Evolutionary conservation across 2,797 vertebrate genomes (phyloP), one percentile per base, ranked within the genome.

Genomic region (Aerospiza tachiro): DNA sequence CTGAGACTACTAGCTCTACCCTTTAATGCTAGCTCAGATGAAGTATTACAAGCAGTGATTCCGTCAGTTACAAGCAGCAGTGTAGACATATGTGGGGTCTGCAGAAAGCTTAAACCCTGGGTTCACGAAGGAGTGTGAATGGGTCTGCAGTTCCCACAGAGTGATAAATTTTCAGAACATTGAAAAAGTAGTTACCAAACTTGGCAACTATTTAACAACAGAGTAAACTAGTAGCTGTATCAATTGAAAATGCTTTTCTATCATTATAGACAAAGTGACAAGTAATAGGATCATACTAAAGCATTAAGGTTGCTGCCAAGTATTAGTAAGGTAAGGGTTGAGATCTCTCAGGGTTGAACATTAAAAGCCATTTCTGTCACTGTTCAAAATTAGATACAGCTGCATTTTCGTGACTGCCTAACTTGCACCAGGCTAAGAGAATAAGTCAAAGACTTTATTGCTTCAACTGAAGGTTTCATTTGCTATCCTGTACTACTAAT

Each of bases 31-130:
- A 50, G 23, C 50, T 84, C 5, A 11, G 28, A 58, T 31, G 35
- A 53, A 55, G 35, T 15, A 58, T 18, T 70, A 20, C 0, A 0
- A 73, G 40, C 52, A 38, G 52, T 0, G 12, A 9, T 33, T 21
- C 17, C 4, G 0, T n/a, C 59, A 13, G 16, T 45, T 45, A 59
- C 45, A 55, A 58, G 38, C 49, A 82, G 63, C 35, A 55, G 12
- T 4, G 11, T 23, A 58, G 47, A 45, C 28, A 17, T 40, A 12
- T 6, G 45, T 61, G 44, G 36, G 11, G 14, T 58, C 68, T 86
- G 62, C 42, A 82, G 82, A 62, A 83, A 81, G 9, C 20, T 59
- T 62, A 50, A 85, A 40, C 42, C 31, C 26, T 40, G 31, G 15
- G 7, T 47, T 79, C 66, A 67, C 28, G 36, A 45, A 56, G 33